Percentiles rank a stretch among this genome's conserved stretches.
Evolutionary conservation across 2,888 invertebrate species (phyloP).

Genomic region (Scrobipalpa atriplicella): DNA sequence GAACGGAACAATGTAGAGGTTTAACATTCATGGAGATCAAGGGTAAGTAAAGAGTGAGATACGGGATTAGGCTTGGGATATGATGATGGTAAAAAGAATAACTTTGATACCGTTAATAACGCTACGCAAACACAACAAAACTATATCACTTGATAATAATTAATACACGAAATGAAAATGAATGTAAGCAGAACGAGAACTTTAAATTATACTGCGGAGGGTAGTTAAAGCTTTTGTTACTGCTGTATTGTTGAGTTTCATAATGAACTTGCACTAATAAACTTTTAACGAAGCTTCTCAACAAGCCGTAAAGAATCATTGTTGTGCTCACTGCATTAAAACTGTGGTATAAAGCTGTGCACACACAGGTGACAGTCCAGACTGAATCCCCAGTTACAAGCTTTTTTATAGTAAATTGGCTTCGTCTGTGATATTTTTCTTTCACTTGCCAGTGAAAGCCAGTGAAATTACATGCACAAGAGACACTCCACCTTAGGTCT

Average conservation of each 20-base stretch:
- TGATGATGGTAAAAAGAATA: too few species aligned
- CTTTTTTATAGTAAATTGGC: too few species aligned
- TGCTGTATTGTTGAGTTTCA: neutral
- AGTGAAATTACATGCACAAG: too few species aligned
- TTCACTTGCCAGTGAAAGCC: too few species aligned
- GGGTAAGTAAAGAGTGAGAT: neutral
- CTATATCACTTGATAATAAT: too few species aligned
- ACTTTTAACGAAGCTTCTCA: conserved; percentile 4
- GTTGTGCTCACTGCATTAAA: conserved; percentile 6
- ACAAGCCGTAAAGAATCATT: conserved; percentile 4
- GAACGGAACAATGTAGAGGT: neutral
- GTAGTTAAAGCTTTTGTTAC: neutral
- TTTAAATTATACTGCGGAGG: neutral
- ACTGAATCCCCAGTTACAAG: too few species aligned
- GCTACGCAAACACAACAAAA: neutral
- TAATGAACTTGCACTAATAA: conserved; percentile 3
- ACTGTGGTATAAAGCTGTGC: neutral
- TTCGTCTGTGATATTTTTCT: too few species aligned
- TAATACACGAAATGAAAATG: neutral
- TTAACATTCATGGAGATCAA: neutral
- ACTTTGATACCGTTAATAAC: neutral
- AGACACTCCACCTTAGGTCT: too few species aligned
- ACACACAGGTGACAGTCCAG: too few species aligned
- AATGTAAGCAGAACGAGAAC: neutral
- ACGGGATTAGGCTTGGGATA: neutral